Conservation (phyloP, 2,113 vertebrate genomes). For the Silurus asotus region DNA sequence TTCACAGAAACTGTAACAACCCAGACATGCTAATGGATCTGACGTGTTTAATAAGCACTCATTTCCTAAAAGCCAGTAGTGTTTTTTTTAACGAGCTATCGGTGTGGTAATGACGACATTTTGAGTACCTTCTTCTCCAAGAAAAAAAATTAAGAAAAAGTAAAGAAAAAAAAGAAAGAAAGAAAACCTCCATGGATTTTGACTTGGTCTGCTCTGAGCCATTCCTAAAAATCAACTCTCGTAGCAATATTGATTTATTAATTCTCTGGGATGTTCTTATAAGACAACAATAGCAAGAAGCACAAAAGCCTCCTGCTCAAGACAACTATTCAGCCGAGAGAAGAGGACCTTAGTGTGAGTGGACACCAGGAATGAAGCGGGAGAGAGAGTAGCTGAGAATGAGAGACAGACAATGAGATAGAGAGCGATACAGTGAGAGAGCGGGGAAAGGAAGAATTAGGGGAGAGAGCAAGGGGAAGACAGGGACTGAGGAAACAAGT, state of each 20-base stretch:
- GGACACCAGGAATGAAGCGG: conserved; percentile 25
- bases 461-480: background rate
- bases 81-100: conserved; percentile 48
- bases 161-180: background rate
- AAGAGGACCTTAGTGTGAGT: conserved; percentile 19
- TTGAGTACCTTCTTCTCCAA: conserved; percentile 4
- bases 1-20: conserved; percentile 44
- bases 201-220: conserved; percentile 33
- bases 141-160: background rate
- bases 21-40: conserved; percentile 48
- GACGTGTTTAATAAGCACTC: conserved; percentile 50
- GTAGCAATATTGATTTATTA: conserved; percentile 53
- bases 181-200: background rate
- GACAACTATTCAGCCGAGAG: conserved; percentile 39
- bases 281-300: background rate
- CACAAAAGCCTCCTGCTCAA: conserved; percentile 41
- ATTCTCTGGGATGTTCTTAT: conserved; percentile 31
- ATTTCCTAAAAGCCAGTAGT: conserved; percentile 46
- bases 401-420: background rate
- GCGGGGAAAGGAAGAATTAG: background rate
- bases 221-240: conserved; percentile 43
- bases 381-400: conserved; percentile 6
- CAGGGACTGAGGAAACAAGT: background rate
- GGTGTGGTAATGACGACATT: conserved; percentile 46
- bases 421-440: background rate